Evolutionary conservation across 2,797 vertebrate genomes (phyloP).

Genomic region (Alectoris magna): DNA sequence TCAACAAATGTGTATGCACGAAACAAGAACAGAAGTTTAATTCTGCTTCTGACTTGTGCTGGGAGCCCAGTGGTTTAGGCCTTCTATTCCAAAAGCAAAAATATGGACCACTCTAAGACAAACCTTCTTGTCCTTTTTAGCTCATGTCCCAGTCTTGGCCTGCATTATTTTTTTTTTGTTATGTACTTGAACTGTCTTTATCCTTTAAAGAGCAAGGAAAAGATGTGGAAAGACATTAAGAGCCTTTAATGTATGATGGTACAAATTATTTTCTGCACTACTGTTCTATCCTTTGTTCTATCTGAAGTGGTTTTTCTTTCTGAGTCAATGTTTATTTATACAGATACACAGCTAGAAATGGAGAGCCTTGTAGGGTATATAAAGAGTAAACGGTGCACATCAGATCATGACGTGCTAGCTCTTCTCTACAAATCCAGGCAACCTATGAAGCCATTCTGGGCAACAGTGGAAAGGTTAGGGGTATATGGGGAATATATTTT

Average conservation of each 20-base stretch:
- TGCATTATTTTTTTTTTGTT: background rate
- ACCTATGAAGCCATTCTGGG: background rate
- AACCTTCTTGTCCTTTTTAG: background rate
- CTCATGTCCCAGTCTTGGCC: background rate
- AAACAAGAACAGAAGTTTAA: background rate
- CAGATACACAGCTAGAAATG: background rate
- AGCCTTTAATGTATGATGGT: background rate
- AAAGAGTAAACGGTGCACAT: background rate
- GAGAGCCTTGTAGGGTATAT: background rate
- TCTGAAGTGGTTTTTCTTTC: background rate
- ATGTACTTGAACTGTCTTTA: background rate
- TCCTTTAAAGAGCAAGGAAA: background rate
- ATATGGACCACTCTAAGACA: background rate
- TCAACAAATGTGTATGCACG: rapidly evolving
- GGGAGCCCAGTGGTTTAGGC: background rate
- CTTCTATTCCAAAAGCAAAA: no score
- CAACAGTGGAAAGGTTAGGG: background rate
- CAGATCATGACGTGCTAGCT: background rate
- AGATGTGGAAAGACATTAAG: background rate
- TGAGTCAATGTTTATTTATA: background rate
- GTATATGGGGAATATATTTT: background rate
- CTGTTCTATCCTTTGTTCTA: background rate
- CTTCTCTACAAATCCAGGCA: background rate
- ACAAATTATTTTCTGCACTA: background rate
- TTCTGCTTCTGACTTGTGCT: background rate